Evolutionary conservation across 2,113 vertebrate genomes (phyloP).

Genomic region (Nesoenas mayeri): DNA sequence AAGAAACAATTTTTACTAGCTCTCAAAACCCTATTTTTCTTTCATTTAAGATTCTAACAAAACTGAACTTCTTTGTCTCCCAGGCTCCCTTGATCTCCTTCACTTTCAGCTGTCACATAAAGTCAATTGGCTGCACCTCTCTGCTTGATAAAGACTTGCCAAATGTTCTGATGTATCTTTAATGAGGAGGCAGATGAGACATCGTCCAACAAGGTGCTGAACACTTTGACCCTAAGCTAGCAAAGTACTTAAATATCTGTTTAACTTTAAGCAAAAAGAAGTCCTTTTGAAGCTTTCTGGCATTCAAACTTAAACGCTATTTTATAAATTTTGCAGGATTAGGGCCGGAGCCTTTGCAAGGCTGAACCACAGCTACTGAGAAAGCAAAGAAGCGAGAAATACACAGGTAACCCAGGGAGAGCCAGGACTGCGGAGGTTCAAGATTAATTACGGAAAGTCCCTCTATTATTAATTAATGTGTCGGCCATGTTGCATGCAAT

Average conservation of each 20-base stretch:
- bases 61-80: slow-evolving; percentile 56
- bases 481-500: not conserved
- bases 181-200: slow-evolving; percentile 57
- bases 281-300: slow-evolving; percentile 26
- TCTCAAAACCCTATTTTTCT: not conserved
- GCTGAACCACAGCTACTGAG: not conserved
- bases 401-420: not conserved
- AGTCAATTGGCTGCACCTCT: slow-evolving; percentile 63
- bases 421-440: not conserved
- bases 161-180: slow-evolving; percentile 51
- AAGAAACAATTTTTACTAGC: not conserved
- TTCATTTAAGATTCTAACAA: slow-evolving; percentile 52
- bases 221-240: slow-evolving; percentile 41
- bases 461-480: not conserved
- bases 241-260: slow-evolving; percentile 55
- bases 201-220: slow-evolving; percentile 48
- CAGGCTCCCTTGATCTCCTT: slow-evolving; percentile 54
- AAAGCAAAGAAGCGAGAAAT: not conserved
- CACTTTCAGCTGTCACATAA: slow-evolving; percentile 48
- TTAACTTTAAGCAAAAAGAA: slow-evolving; percentile 34
- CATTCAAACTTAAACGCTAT: slow-evolving; percentile 8
- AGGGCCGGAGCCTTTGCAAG: not conserved
- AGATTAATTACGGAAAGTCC: not conserved
- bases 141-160: slow-evolving; percentile 58
- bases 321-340: not conserved